Evolutionary conservation across 2,113 vertebrate species (phyloP), one percentile per base, ranked within the genome.

Genomic region (Phalacrocorax aristotelis): DNA sequence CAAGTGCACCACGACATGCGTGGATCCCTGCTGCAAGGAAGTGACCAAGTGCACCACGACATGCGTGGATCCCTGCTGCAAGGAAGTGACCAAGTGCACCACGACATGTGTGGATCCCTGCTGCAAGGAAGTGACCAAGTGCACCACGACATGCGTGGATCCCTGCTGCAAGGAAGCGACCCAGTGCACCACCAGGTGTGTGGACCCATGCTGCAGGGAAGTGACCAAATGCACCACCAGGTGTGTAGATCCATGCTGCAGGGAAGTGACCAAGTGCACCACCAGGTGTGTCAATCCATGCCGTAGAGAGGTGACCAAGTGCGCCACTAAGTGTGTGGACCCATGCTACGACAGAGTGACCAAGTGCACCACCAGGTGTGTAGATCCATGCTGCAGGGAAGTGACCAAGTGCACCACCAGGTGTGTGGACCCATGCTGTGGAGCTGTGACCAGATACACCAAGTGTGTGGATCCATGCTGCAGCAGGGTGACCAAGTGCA

Each of bases 21-120:
- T 10, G 0, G 83, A 92, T 7, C 77, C 70, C 0, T 87, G 90
- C 0, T 44, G 42, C 0, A 0, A 21, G 0, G 15, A 61, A 0
- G 70, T 21, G 1, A 40, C 29, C 29, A 44, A 4, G 1, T 58
- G 90, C 3, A 6, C 2, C 12, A 57, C 84, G 2, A 58, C 0
- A 0, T 75, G 76, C 0, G 6, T 8, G 1, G 83, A 92, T 3
- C 83, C 80, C 0, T 90, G 87, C 4, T 46, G 69, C 0, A 0
- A 10, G 1, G 18, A n/a, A 0, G 62, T 66, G 6, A 58, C 29
- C 42, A 40, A 5, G 1, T 85, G 69, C 1, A 4, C 1, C 5
- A 54, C 54, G 1, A 79, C 2, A 0, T 85, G 89, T 0, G 10
- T 38, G 0, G 89, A 85, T 3, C 70, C 82, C 0, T 79, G 89